Evolutionary conservation across 2,113 vertebrate genomes (phyloP), one percentile per base, ranked within the genome.

Genomic region (Melanerpes formicivorus): DNA sequence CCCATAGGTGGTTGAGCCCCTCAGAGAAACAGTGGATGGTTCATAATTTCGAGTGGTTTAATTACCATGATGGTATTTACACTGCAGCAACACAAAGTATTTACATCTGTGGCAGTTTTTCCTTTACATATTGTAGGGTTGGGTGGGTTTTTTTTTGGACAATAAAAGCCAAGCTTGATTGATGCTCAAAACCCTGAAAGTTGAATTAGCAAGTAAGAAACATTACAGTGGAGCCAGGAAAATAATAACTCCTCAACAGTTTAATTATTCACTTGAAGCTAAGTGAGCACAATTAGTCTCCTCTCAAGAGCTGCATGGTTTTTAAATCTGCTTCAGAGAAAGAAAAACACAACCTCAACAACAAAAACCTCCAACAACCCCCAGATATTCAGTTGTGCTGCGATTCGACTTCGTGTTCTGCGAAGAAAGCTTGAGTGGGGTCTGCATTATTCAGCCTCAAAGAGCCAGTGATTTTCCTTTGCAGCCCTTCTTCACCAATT

Each of bases 241-340:
- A 93, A 94, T 63, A 93, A 55, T 19, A 78, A 88, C 56, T 85
- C 69, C 37, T 77, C 48, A 26, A 26, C 27, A 75, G 34, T 83
- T 95, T 88, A 85, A 91, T 94, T 94, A 78, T 85, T 96, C 56
- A 80, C 64, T 82, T 58, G 62, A 85, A 91, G 70, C 58, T 80
- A 93, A 91, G 79, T 71, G 56, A 92, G n/a, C 69, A 89, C 81
- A 83, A 92, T 92, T 89, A 94, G 79, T 73, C 87, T 48, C 60
- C 64, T 87, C 55, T 67, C 84, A 89, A 93, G 42, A 89, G 69
- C 64, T 80, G 72, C 75, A 87, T 23, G 81, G 56, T 75, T 93
- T 89, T 62, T 2, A 82, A 74, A 80, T 56, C 65, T 48, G 23
- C 87, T 93, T 73, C 70, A 71, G 75, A 85, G 44, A 46, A 90